These are phyloP conservation scores for Megamerina dolium DNA, from an alignment of 2,888 invertebrate species.

Conservation along the genomic window DNA sequence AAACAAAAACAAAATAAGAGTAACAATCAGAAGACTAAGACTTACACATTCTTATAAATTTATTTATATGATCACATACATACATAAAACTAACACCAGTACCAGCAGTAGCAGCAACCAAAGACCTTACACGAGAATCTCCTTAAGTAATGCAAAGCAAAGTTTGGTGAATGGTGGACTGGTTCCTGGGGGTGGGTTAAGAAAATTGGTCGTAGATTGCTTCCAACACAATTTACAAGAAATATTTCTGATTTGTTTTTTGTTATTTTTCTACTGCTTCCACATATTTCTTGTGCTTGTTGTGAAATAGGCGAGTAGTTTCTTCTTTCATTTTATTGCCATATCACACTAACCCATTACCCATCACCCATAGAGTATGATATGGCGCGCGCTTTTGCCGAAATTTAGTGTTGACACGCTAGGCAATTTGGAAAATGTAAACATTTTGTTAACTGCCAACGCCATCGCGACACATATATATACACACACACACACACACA, in stretches of 20 bases:
- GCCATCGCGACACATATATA: slow-evolving; percentile 2
- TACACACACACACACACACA: not conserved
- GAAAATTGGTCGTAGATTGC: no score
- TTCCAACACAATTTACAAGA: no score
- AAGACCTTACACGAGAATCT: not conserved
- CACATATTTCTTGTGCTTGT: no score
- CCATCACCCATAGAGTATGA: not conserved
- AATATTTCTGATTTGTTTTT: no score
- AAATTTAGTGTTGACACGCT: slow-evolving; percentile 46
- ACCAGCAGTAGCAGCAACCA: not conserved
- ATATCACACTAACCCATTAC: not conserved
- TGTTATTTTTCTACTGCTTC: no score
- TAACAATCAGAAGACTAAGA: not conserved
- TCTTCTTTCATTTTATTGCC: not conserved
- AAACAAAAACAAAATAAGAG: not conserved
- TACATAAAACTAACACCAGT: not conserved
- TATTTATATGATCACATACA: no score
- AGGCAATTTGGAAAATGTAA: slow-evolving; percentile 43
- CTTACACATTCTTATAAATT: no score
- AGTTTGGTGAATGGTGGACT: no score
- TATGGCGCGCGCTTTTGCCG: slow-evolving; percentile 11
- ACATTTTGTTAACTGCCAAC: slow-evolving; percentile 35
- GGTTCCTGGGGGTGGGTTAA: no score
- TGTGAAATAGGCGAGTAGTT: no score
- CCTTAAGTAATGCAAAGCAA: no score